These are phyloP conservation scores for Cyclophora albipunctata DNA, from an alignment of 2,888 invertebrate species.

Conservation along the genomic window DNA sequence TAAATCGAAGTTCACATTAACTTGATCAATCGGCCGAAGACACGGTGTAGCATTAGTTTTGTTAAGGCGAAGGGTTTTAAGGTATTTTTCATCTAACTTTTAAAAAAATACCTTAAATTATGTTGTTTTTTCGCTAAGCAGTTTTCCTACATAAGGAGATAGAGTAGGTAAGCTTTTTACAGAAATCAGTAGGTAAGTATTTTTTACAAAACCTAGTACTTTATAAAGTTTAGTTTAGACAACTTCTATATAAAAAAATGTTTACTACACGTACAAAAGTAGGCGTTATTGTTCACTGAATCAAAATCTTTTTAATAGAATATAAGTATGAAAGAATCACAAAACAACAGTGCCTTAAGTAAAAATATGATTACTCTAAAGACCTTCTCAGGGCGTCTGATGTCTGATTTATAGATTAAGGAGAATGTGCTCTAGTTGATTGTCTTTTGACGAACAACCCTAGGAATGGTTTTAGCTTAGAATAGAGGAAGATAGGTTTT, in stretches of 20 bases:
- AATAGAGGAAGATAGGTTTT: not conserved
- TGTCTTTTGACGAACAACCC: slow-evolving; percentile 50
- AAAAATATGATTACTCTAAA: slow-evolving; percentile 59
- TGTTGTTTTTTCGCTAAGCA: not conserved
- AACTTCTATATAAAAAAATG: too few relatives aligned
- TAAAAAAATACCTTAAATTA: not conserved
- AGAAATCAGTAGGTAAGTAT: not conserved
- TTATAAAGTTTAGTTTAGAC: not conserved
- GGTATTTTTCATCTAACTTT: too few relatives aligned
- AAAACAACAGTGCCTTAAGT: slow-evolving; percentile 34
- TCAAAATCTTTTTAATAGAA: too few relatives aligned
- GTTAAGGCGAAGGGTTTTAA: slow-evolving; percentile 31
- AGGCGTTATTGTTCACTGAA: too few relatives aligned
- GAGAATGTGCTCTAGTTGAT: slow-evolving; percentile 58
- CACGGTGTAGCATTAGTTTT: slow-evolving; percentile 35
- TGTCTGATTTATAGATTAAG: slow-evolving; percentile 54
- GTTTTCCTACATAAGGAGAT: not conserved
- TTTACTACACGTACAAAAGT: too few relatives aligned
- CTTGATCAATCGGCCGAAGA: slow-evolving; percentile 58
- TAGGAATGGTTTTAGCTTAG: slow-evolving; percentile 2
- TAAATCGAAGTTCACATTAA: slow-evolving; percentile 61
- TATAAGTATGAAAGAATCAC: not conserved
- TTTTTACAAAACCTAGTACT: not conserved
- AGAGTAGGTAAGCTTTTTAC: not conserved
- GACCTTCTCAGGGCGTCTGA: slow-evolving; percentile 37